Conservation (phyloP, 2,113 vertebrate species). For the Irena cyanogastra region DNA sequence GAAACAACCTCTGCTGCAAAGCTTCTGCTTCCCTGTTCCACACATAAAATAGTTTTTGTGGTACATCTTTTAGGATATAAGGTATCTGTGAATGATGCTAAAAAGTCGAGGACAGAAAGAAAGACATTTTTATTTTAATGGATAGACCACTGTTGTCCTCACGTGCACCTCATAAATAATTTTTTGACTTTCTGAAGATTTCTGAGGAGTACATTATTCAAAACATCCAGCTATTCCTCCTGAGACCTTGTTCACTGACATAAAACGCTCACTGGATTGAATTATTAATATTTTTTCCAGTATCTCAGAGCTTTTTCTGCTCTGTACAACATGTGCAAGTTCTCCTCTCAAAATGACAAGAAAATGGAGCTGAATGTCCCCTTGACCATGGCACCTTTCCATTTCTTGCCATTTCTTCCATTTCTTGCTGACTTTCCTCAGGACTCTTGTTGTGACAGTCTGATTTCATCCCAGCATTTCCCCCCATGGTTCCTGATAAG, state of each 20-base stretch:
- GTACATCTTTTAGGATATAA: background rate
- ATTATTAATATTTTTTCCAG: slow-evolving; percentile 6
- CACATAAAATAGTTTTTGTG: background rate
- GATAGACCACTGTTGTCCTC: background rate
- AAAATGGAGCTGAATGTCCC: background rate
- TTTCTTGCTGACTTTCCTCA: background rate
- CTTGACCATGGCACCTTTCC: background rate
- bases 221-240: background rate
- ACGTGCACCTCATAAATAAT: slow-evolving; percentile 6
- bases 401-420: no score
- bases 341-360: background rate
- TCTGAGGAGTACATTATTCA: slow-evolving; percentile 3
- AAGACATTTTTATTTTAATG: background rate
- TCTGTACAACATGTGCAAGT: background rate
- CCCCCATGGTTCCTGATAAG: background rate
- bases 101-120: background rate
- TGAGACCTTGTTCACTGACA: background rate
- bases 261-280: background rate
- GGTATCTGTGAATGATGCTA: background rate
- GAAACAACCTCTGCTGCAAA: background rate
- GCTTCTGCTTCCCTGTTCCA: background rate
- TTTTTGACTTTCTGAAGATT: background rate
- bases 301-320: background rate
- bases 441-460: background rate
- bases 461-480: background rate